Conservation (phyloP, 2,113 vertebrate species). For the Melospiza georgiana region DNA sequence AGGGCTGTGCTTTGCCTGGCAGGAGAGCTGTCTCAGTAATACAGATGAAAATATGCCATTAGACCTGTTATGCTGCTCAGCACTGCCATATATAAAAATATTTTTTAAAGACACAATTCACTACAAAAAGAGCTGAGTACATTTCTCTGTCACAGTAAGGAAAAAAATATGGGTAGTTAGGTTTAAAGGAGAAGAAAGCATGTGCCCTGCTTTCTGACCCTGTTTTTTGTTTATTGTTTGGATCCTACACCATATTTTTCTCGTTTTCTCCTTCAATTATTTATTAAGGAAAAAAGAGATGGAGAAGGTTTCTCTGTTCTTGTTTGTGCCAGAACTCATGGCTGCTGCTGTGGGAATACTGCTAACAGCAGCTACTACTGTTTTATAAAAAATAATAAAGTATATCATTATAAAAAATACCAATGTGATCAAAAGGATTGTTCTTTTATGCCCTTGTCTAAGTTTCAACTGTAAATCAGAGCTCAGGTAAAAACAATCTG, state of each 20-base stretch:
- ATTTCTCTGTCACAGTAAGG: conserved; percentile 29
- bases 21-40: background rate
- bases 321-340: conserved; percentile 21
- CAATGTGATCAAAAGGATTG: conserved; percentile 23
- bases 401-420: conserved; percentile 50
- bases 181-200: conserved; percentile 37
- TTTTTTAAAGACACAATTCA: conserved; percentile 30
- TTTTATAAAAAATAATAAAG: conserved; percentile 68
- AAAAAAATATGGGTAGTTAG: background rate
- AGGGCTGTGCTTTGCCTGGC: background rate
- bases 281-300: conserved; percentile 6
- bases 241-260: conserved; percentile 39
- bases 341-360: conserved; percentile 27
- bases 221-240: conserved; percentile 31
- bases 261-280: conserved; percentile 56
- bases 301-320: conserved; percentile 18
- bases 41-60: conserved; percentile 21
- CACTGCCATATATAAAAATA: conserved; percentile 31
- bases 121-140: conserved; percentile 9
- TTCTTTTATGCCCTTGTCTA: background rate
- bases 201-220: conserved; percentile 30
- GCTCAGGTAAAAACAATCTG: conserved; percentile 1
- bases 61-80: background rate
- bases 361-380: conserved; percentile 13
- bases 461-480: conserved; percentile 28